These are phyloP conservation scores for Patella depressa DNA, from an alignment of 2,888 invertebrate species.

Conservation along the genomic window DNA sequence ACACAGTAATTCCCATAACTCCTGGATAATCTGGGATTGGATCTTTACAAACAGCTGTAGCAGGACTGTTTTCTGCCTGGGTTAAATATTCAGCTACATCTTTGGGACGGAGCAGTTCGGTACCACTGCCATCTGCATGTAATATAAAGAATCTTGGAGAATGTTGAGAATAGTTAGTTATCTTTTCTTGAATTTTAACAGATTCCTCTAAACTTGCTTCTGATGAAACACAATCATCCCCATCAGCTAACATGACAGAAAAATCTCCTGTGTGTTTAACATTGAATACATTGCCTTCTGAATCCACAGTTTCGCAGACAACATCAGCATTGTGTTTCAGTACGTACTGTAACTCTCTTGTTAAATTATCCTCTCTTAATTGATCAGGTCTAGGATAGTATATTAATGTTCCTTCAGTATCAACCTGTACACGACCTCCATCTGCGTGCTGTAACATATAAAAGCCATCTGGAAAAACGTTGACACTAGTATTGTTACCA, in stretches of 20 bases:
- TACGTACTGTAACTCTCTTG: slow-evolving; percentile 58
- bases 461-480: slow-evolving; percentile 65
- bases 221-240: slow-evolving; percentile 48
- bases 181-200: slow-evolving; percentile 35
- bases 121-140: slow-evolving; percentile 67
- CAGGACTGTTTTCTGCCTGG: slow-evolving; percentile 65
- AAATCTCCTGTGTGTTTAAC: slow-evolving; percentile 67
- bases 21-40: slow-evolving; percentile 67
- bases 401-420: slow-evolving; percentile 54
- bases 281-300: slow-evolving; percentile 66
- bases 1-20: slow-evolving; percentile 65
- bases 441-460: slow-evolving; percentile 65
- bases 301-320: slow-evolving; percentile 65
- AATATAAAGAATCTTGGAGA: slow-evolving; percentile 69
- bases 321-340: slow-evolving; percentile 66
- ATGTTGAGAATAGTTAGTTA: slow-evolving; percentile 60
- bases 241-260: slow-evolving; percentile 48
- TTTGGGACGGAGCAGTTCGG: slow-evolving; percentile 65
- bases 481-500: slow-evolving; percentile 65
- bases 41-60: slow-evolving; percentile 67
- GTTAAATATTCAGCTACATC: slow-evolving; percentile 67
- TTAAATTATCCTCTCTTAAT: slow-evolving; percentile 52
- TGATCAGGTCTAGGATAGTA: slow-evolving; percentile 60
- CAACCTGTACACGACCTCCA: slow-evolving; percentile 61
- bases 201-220: slow-evolving; percentile 45